A percentile compares a stretch with the other conserved stretches of the same genome.
These are phyloP conservation scores for Urocolius indicus DNA, from an alignment of 2,113 vertebrate genomes.

Conservation along the genomic window DNA sequence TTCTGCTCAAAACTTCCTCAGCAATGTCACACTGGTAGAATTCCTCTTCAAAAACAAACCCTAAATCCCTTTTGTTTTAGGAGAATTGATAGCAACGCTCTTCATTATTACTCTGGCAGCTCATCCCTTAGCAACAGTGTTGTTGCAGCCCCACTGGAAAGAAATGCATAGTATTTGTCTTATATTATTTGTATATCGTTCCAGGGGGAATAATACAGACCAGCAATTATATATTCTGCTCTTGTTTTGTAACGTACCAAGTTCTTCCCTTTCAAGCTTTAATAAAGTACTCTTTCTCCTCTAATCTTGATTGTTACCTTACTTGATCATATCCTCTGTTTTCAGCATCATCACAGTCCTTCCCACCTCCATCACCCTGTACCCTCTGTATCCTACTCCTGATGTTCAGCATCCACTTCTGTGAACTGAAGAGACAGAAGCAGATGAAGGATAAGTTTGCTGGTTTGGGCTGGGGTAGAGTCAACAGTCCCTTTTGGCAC, in stretches of 20 bases:
- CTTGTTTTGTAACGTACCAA: neutral
- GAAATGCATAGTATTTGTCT: neutral
- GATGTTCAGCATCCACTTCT: neutral
- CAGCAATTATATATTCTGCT: neutral
- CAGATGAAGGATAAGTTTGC: constrained; percentile 22
- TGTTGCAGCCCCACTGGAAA: neutral
- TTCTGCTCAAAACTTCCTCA: neutral
- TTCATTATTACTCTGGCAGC: constrained; percentile 18
- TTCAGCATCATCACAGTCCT: neutral
- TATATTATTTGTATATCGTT: neutral
- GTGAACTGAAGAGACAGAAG: neutral
- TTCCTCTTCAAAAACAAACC: neutral
- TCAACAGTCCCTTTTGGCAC: no score
- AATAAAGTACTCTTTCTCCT: neutral
- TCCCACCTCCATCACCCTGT: neutral
- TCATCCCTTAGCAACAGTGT: constrained; percentile 4
- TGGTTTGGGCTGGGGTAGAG: no score
- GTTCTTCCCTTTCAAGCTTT: neutral
- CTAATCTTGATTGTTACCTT: neutral
- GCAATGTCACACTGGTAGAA: neutral
- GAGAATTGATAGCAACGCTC: neutral
- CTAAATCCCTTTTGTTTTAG: neutral
- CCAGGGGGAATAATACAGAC: neutral
- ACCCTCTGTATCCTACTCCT: neutral
- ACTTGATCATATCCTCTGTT: neutral